A percentile compares a stretch with the other conserved stretches of the same genome.
phyloP scores from a whole-genome alignment of 1,140 invertebrate genomes.

The Drosophila lini region DNA sequence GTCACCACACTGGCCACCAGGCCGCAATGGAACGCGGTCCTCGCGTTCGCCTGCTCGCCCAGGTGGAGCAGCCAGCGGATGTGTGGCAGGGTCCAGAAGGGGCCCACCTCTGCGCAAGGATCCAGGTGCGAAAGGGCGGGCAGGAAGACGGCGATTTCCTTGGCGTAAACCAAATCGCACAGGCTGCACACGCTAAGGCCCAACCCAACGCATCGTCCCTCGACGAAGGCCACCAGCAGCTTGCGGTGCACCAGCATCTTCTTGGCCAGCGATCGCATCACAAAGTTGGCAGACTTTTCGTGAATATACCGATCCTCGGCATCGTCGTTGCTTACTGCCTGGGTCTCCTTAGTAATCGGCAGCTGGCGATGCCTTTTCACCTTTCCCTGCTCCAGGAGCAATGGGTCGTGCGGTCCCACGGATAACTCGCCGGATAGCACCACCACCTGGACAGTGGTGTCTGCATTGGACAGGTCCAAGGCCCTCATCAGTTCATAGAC shows the following conservation, averaged over 20 bases:
- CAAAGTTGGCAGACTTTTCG: constrained; percentile 57
- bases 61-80: constrained; percentile 92
- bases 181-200: constrained; percentile 92
- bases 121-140: constrained; percentile 94
- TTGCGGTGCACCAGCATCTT: constrained; percentile 95
- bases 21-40: constrained; percentile 89
- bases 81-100: constrained; percentile 92
- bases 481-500: constrained; percentile 65
- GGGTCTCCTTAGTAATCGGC: background rate
- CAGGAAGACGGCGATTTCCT: constrained; percentile 92
- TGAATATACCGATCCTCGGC: constrained; percentile 51
- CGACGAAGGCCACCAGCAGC: constrained; percentile 93
- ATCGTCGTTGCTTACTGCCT: background rate
- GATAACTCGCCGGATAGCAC: constrained; percentile 87
- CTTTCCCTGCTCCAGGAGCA: constrained; percentile 13
- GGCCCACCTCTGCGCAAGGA: constrained; percentile 93
- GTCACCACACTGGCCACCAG: constrained; percentile 88
- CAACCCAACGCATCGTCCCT: constrained; percentile 97
- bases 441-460: constrained; percentile 52
- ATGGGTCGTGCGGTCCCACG: constrained; percentile 88
- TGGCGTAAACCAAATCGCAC: constrained; percentile 95
- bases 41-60: constrained; percentile 91
- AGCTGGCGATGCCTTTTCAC: constrained; percentile 9
- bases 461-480: constrained; percentile 51
- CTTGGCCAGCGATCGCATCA: constrained; percentile 88